Evolutionary conservation across 2,888 invertebrate genomes (phyloP).

Genomic region (Platypus cylindrus): DNA sequence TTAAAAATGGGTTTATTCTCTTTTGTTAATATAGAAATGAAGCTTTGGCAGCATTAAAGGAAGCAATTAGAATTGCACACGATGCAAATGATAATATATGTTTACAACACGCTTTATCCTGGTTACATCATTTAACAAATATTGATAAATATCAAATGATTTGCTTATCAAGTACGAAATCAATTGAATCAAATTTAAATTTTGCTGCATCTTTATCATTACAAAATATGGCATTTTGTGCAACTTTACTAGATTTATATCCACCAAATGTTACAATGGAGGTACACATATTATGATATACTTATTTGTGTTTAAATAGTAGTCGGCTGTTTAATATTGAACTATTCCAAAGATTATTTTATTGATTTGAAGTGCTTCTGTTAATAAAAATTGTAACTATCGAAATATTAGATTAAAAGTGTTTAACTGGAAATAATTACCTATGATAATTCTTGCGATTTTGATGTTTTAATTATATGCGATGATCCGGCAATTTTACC

Average conservation of each 20-base stretch:
- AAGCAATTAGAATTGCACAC: constrained; percentile 78
- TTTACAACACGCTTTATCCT: constrained; percentile 72
- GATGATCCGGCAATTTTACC: no score
- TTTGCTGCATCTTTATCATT: constrained; percentile 62
- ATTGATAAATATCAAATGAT: constrained; percentile 46
- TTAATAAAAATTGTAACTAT: no score
- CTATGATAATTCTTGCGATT: no score
- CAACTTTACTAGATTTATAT: constrained; percentile 50
- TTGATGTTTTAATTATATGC: no score
- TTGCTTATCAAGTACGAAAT: constrained; percentile 55
- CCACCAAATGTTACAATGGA: constrained; percentile 55
- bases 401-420: no score
- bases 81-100: constrained; percentile 78
- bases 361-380: no score
- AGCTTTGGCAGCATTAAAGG: constrained; percentile 69
- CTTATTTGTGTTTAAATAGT: no score
- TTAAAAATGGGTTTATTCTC: constrained; percentile 1
- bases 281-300: constrained; percentile 29
- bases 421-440: no score
- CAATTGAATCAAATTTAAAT: constrained; percentile 52
- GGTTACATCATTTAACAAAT: constrained; percentile 54
- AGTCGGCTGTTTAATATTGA: no score
- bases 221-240: constrained; percentile 66
- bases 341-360: no score
- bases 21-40: constrained; percentile 56